Base-by-base conservation (phyloP, 1,140 invertebrate genomes). In the Pogonus chalceus region DNA sequence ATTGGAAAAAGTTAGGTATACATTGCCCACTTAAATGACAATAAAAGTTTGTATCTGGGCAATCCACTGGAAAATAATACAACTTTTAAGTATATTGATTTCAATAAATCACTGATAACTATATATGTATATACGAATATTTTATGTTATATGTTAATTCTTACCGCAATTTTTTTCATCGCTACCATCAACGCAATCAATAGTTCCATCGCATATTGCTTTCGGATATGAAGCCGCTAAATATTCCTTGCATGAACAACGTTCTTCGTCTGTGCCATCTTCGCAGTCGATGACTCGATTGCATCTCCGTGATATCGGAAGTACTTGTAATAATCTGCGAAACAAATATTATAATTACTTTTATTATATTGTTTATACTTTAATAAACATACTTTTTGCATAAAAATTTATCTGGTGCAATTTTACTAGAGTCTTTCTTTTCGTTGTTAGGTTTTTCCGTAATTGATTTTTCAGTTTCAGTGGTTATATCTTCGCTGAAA, bases 201-300 rank as follows among this genome's bases (percentile, higher is more conserved):
- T 65, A 51, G 80, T 74, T n/a, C 85, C 87, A 72, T 93, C 83
- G 63, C 90, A 93, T 56, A 92, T 73, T 0, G 80, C 70, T 2
- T 69, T 65, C 12, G 75, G 70, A 59, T 78, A 65, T 9, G 67
- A 60, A n/a, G 66, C 65, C 26, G 59, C 60, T 1, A 91, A 68
- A 65, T 79, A 81, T 60, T 91, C 85, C 43, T 68, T 72, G 65
- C 89, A 92, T 0, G 72, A 79, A 61, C 90, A 93, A 56, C 78
- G 68, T 1, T 72, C 56, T 72, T 92, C 90, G 68, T 93, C 90
- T 0, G 81, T 84, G 14, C 81, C 82, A 69, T 93, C 89, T 64
- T 88, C 82, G 68, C 90, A 92, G 62, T 92, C 87, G 16, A 77
- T 65, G 35, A 78, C 69, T 20, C 76, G 76, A 67, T 93, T 76